Evolutionary conservation across 1,140 invertebrate species (phyloP), one percentile per base, ranked within the genome.

Genomic region (Kradibia gibbosae): DNA sequence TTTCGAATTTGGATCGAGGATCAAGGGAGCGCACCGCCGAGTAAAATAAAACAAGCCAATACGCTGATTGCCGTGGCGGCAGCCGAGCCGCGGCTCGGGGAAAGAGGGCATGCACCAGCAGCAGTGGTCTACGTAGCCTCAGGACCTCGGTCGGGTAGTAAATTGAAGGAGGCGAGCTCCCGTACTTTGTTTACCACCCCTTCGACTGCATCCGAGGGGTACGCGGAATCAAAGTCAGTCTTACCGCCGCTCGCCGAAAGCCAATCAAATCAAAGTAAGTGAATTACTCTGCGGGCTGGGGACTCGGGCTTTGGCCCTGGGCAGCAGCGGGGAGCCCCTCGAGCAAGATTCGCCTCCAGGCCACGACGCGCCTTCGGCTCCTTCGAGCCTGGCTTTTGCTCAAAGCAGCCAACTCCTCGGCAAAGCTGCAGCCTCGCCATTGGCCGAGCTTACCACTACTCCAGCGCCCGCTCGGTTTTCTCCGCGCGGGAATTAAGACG

Each of bases 191-290:
- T 76, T 79, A 25, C 28, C 36, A 65, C 78, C 48, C 74, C 65
- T 22, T 57, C 1, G 25, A 4, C 22, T 72, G 75, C n/a, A 34
- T 15, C 77, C 62, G 62, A 57, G 62, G 70, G 71, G 67, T 75
- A 25, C n/a, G n/a, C 20, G 36, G 57, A 78, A 60, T 60, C 78
- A 84, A 85, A 83, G 70, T 62, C 84, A 81, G 89, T 89, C 86
- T 89, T 87, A 86, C 84, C 1, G 34, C 82, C 72, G n/a, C n/a
- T n/a, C n/a, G n/a, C 77, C 84, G 80, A 80, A 85, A 85, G 78
- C 88, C 88, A 90, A 90, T 90, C 90, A 90, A 91, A 91, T 91
- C 88, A 90, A 89, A 89, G 88, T 90, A 90, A 91, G 89, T 91
- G 88, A 90, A 90, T 90, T 90, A 88, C 83, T 79, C 55, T 48